Percentiles rank a stretch among this genome's conserved stretches.
Evolutionary conservation across 2,888 invertebrate genomes (phyloP).

Genomic region (Rosalia funebris): DNA sequence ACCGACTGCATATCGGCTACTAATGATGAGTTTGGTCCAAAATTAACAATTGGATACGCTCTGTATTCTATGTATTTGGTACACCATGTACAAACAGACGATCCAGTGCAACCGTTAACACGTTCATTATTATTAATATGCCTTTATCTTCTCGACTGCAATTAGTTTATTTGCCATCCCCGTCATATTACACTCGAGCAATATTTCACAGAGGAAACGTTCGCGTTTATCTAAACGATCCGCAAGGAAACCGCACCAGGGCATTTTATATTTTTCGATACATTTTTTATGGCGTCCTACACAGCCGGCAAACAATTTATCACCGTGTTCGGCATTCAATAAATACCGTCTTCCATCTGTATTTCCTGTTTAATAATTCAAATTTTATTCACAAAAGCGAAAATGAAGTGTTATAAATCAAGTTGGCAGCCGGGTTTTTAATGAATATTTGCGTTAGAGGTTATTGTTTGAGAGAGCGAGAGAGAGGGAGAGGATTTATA

Average conservation of each 20-base stretch:
- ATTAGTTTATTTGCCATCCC: no score
- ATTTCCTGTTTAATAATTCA: conserved; percentile 24
- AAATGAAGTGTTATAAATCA: conserved; percentile 19
- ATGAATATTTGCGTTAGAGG: conserved; percentile 11
- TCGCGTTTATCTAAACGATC: conserved; percentile 8
- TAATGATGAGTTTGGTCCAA: no score
- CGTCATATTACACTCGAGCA: no score
- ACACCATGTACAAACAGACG: no score
- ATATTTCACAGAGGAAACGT: no score
- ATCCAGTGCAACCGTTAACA: no score
- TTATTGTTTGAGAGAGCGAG: conserved; percentile 7
- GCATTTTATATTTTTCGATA: conserved; percentile 12
- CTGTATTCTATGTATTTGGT: no score
- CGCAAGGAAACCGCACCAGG: background rate
- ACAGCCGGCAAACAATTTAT: conserved; percentile 17
- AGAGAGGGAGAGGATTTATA: background rate
- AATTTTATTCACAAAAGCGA: conserved; percentile 23
- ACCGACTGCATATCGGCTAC: no score
- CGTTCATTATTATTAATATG: no score
- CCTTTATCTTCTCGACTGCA: no score
- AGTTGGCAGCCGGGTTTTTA: conserved; percentile 20
- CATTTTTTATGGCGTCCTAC: conserved; percentile 10
- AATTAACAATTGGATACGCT: no score
- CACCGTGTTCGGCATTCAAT: conserved; percentile 20
- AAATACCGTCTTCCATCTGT: conserved; percentile 20